These are phyloP conservation scores for Harpagifer antarcticus DNA, from an alignment of 2,797 vertebrate species.

Conservation along the genomic window DNA sequence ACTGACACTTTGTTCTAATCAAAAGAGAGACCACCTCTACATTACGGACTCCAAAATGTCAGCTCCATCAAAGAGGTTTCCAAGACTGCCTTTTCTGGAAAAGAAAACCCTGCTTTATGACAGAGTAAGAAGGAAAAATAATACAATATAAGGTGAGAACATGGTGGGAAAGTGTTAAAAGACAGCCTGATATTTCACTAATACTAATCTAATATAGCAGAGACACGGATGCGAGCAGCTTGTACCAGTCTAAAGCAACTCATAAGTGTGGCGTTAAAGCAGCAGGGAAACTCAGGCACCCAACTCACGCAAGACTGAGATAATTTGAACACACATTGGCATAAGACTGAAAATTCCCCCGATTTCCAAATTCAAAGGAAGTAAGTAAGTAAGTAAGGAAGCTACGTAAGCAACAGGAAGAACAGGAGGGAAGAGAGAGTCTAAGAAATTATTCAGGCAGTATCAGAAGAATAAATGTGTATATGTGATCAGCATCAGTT, in stretches of 20 bases:
- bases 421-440: constrained; percentile 48
- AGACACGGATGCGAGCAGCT: constrained; percentile 38
- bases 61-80: constrained; percentile 39
- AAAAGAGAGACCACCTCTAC: constrained; percentile 60
- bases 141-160: constrained; percentile 4
- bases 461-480: constrained; percentile 10
- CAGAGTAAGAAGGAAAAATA: constrained; percentile 22
- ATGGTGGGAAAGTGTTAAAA: constrained; percentile 14
- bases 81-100: constrained; percentile 23
- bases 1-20: constrained; percentile 62
- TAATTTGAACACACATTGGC: constrained; percentile 66
- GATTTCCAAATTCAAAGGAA: constrained; percentile 35
- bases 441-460: constrained; percentile 29
- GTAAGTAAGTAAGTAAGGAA: constrained; percentile 29
- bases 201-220: constrained; percentile 50
- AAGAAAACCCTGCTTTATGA: constrained; percentile 22
- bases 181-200: constrained; percentile 1
- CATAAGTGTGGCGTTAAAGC: constrained; percentile 50
- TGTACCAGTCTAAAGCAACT: constrained; percentile 71
- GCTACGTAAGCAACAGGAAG: constrained; percentile 46
- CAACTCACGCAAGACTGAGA: constrained; percentile 59
- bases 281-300: constrained; percentile 28
- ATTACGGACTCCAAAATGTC: constrained; percentile 60
- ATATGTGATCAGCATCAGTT: constrained; percentile 27
- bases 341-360: constrained; percentile 72